Conservation (phyloP, 2,113 vertebrate genomes). For the Microcebus murinus region DNA sequence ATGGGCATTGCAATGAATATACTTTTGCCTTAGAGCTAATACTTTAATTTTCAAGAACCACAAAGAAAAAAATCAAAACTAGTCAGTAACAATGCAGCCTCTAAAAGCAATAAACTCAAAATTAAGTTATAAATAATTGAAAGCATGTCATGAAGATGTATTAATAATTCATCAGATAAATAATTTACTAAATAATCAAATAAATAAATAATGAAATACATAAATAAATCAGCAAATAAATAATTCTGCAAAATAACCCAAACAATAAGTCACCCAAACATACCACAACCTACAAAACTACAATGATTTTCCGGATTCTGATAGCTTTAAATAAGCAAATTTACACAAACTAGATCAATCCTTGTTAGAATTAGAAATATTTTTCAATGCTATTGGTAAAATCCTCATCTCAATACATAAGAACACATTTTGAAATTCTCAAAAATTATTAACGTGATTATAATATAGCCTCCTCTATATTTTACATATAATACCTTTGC, state of each 20-base stretch:
- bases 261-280: conserved; percentile 91
- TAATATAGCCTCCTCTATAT: conserved; percentile 82
- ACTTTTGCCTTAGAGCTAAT: conserved; percentile 89
- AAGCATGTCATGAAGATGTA: conserved; percentile 97
- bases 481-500: conserved; percentile 80
- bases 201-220: conserved; percentile 99
- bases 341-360: conserved; percentile 87
- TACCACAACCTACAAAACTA: conserved; percentile 87
- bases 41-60: conserved; percentile 96
- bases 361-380: conserved; percentile 84
- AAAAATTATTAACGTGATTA: conserved; percentile 86
- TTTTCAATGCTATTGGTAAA: conserved; percentile 86
- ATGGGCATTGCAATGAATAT: conserved; percentile 83
- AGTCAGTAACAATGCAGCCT: conserved; percentile 95
- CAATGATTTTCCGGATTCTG: conserved; percentile 87
- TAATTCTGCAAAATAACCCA: conserved; percentile 93
- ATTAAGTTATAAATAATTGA: conserved; percentile 99
- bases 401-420: conserved; percentile 82
- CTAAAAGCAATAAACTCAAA: conserved; percentile 99
- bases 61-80: conserved; percentile 93
- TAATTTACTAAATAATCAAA: conserved; percentile 99
- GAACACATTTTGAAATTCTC: conserved; percentile 83
- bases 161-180: conserved; percentile 99
- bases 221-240: conserved; percentile 99
- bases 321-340: conserved; percentile 91